Conservation (phyloP, 2,113 vertebrate genomes). For the Antidorcas marsupialis region DNA sequence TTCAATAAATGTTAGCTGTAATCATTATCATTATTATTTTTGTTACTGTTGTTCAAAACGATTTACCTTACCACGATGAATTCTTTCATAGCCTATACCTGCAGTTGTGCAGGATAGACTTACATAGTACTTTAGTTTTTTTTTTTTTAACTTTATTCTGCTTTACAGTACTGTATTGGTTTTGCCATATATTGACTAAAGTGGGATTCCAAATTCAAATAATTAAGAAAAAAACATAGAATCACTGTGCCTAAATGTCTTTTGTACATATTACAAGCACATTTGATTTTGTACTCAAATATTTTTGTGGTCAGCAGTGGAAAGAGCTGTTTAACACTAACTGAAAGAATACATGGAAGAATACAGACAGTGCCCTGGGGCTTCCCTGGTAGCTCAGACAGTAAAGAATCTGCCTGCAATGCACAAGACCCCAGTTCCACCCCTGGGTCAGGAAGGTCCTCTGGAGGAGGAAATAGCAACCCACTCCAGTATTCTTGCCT, state of each 20-base stretch:
- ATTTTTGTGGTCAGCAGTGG: neutral
- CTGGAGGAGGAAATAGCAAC: neutral
- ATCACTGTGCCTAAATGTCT: neutral
- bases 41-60: slow-evolving; percentile 45
- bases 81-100: slow-evolving; percentile 47
- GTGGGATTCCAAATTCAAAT: slow-evolving; percentile 40
- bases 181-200: neutral
- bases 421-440: neutral
- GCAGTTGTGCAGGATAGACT: slow-evolving; percentile 32
- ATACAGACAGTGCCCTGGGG: neutral
- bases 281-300: slow-evolving; percentile 21
- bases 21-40: neutral
- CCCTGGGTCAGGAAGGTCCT: neutral
- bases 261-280: neutral
- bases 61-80: slow-evolving; percentile 45
- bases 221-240: neutral
- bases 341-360: slow-evolving; percentile 1
- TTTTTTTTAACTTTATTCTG: no score
- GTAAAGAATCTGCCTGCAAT: neutral
- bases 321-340: neutral
- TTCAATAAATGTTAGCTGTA: neutral
- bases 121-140: neutral
- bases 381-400: neutral
- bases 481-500: neutral
- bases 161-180: no score